phyloP scores from a whole-genome alignment of 2,113 vertebrate genomes.

The Cygnus buccinator region DNA sequence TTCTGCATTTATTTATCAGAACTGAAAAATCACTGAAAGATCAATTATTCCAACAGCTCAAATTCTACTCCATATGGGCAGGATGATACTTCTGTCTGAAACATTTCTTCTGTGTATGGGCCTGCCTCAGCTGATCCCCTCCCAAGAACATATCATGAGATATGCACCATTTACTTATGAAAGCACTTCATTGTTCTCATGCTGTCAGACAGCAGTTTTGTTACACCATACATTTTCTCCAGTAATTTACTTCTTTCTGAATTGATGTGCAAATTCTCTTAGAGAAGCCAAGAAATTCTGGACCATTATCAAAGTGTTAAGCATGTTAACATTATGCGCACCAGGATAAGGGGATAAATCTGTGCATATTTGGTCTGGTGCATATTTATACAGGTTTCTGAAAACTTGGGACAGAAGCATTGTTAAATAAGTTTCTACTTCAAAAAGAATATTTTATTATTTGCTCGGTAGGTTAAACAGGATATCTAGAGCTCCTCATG shows the following conservation, averaged over 20 bases:
- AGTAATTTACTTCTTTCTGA: constrained; percentile 8
- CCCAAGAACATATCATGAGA: neutral
- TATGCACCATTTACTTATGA: constrained; percentile 18
- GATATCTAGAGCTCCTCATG: neutral
- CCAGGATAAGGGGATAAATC: neutral
- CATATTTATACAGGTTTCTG: neutral
- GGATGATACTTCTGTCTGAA: neutral
- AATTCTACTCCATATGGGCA: neutral
- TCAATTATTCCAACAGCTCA: neutral
- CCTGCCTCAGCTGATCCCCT: neutral
- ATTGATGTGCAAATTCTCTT: constrained; percentile 6
- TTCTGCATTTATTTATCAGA: constrained; percentile 1
- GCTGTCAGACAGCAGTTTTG: neutral
- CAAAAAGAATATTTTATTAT: neutral
- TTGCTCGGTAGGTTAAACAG: neutral
- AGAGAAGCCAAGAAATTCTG: neutral
- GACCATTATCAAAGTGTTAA: neutral
- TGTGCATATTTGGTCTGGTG: neutral
- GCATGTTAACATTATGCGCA: neutral
- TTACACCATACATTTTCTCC: neutral
- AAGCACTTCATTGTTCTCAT: neutral
- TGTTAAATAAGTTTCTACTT: neutral
- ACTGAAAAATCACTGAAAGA: neutral
- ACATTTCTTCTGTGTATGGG: neutral
- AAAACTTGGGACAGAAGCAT: neutral